Conservation (phyloP, 2,888 invertebrate genomes). For the Caenorhabditis sulstoni region DNA sequence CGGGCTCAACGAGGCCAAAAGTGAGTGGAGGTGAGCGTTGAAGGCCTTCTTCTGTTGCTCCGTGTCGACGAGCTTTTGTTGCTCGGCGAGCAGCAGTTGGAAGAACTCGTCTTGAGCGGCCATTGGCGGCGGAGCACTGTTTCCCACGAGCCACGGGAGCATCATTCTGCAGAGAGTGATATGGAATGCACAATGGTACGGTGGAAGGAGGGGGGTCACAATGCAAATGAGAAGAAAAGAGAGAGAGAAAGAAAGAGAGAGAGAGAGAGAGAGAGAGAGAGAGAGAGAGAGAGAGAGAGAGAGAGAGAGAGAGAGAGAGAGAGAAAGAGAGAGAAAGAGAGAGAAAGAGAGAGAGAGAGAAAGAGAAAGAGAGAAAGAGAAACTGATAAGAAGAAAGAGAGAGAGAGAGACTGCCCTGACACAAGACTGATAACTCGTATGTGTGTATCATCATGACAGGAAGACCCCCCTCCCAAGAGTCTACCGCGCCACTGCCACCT, state of each 20-base stretch:
- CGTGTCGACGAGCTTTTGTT: conserved; percentile 13
- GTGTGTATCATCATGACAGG: too few species aligned
- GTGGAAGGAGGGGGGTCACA: neutral
- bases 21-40: neutral
- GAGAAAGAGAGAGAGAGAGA: neutral
- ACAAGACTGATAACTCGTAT: too few species aligned
- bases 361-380: neutral
- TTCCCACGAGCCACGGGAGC: conserved; percentile 23
- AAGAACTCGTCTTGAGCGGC: conserved; percentile 20
- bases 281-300: neutral
- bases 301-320: neutral
- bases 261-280: neutral
- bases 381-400: too few species aligned
- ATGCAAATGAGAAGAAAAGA: neutral
- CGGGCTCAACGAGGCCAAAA: neutral
- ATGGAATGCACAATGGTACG: neutral
- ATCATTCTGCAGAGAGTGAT: conserved; percentile 6
- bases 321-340: neutral
- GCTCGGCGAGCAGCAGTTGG: conserved; percentile 17
- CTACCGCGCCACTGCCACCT: too few species aligned
- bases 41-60: neutral
- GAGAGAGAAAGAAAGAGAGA: neutral
- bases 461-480: too few species aligned
- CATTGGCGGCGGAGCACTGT: conserved; percentile 5
- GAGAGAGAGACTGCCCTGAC: too few species aligned